phyloP scores from a whole-genome alignment of 2,888 invertebrate genomes.

The Pardosa pseudoannulata region DNA sequence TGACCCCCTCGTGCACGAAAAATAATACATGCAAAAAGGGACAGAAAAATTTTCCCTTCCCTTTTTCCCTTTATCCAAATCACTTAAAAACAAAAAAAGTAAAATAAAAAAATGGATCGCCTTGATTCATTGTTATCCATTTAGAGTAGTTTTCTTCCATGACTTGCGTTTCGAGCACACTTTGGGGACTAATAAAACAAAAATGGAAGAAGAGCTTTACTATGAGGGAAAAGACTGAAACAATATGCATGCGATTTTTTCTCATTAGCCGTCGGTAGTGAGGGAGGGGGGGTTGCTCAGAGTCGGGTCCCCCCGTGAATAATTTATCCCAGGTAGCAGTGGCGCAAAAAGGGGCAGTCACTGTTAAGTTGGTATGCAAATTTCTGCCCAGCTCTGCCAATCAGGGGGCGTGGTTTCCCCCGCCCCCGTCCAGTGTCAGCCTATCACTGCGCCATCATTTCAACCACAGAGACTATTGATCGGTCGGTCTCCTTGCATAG shows the following conservation, averaged over 20 bases:
- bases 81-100: constrained; percentile 59
- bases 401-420: constrained; percentile 56
- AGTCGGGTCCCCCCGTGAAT: constrained; percentile 38
- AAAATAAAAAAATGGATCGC: constrained; percentile 36
- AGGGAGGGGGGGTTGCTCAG: background rate
- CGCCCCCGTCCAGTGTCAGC: constrained; percentile 63
- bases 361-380: constrained; percentile 71
- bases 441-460: constrained; percentile 71
- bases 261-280: constrained; percentile 41
- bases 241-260: constrained; percentile 70
- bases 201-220: constrained; percentile 41
- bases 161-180: constrained; percentile 40
- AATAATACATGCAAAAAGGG: constrained; percentile 59
- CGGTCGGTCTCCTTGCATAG: constrained; percentile 66
- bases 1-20: constrained; percentile 55
- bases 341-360: constrained; percentile 61
- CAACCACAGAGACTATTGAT: constrained; percentile 71
- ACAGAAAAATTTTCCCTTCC: constrained; percentile 19
- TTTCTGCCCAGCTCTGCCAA: constrained; percentile 69
- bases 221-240: constrained; percentile 24
- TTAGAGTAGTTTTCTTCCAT: constrained; percentile 55
- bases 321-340: constrained; percentile 70
- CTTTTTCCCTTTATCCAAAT: constrained; percentile 42
- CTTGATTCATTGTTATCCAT: constrained; percentile 72
- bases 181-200: constrained; percentile 66